These are phyloP conservation scores for Rhinophrynus dorsalis DNA, from an alignment of 2,797 vertebrate species.

Conservation along the genomic window DNA sequence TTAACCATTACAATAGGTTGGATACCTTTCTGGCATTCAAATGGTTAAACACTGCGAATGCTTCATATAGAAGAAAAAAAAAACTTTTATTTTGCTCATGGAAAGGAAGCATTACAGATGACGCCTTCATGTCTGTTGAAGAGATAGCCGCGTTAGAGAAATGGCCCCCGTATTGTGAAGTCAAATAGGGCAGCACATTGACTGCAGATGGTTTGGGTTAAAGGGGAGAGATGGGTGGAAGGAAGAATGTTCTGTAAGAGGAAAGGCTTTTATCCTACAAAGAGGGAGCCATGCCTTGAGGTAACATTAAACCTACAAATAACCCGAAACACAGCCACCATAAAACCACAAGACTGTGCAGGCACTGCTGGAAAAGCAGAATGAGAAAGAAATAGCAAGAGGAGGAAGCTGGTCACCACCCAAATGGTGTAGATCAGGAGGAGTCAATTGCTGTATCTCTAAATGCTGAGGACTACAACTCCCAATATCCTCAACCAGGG, in stretches of 20 bases:
- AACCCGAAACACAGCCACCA: constrained; percentile 29
- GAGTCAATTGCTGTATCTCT: too few relatives aligned
- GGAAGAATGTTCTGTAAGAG: constrained; percentile 20
- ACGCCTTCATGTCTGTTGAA: constrained; percentile 26
- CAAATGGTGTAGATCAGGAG: too few relatives aligned
- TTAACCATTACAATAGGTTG: too few relatives aligned
- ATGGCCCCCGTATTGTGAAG: not conserved
- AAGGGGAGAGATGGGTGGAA: constrained; percentile 26
- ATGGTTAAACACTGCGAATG: too few relatives aligned
- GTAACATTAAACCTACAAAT: constrained; percentile 40
- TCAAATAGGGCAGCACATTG: constrained; percentile 12
- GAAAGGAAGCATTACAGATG: not conserved
- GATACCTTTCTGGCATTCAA: not conserved
- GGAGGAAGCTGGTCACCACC: too few relatives aligned
- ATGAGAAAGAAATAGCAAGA: constrained; percentile 25
- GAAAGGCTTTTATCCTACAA: constrained; percentile 37
- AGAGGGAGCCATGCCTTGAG: constrained; percentile 26
- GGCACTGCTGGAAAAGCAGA: constrained; percentile 16
- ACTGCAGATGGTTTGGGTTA: constrained; percentile 34
- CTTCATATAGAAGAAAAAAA: not conserved
- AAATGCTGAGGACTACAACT: too few relatives aligned
- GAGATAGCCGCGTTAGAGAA: constrained; percentile 5
- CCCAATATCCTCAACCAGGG: too few relatives aligned
- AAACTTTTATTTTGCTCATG: not conserved
- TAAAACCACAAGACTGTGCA: constrained; percentile 35